Evolutionary conservation across 2,797 vertebrate species (phyloP), one percentile per base, ranked within the genome.

Genomic region (Stomatorhinus walkeri): DNA sequence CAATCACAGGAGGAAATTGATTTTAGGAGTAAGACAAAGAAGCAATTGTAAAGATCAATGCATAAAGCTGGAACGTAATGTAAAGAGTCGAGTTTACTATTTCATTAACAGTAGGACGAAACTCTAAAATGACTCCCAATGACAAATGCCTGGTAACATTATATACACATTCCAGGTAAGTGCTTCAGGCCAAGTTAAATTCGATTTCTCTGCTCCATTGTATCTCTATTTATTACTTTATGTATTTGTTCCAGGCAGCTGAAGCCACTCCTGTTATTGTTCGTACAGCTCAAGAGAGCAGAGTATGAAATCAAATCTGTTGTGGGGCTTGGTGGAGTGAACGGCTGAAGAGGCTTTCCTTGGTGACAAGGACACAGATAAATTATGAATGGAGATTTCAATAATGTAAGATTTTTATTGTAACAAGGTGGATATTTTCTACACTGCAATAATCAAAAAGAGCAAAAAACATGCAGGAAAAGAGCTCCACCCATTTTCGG

Each of bases 221-320:
- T 93, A 92, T 92, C 91, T 93, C 92, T 92, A 92, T 93, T 93
- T 93, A 92, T 93, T 93, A 93, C 92, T 92, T 93, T 92, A 90
- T 91, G 90, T 92, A 91, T 93, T 92, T 92, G 92, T 93, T 93
- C 92, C 92, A 92, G 92, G 90, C 91, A 90, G 92, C 83, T 87
- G 90, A 90, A 90, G 89, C 40, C 88, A 88, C 88, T 87, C 88
- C 90, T 90, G 91, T 88, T 90, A 88, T 90, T 89, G 87, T 91
- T 92, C 90, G 90, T 85, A 87, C 85, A 85, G 88, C 91, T 89
- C 90, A 12, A 40, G 89, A 90, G 90, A 91, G 89, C 88, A 2
- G 22, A 86, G 68, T 89, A 88, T 90, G 87, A 91, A 93, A 91
- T 90, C 91, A 92, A 91, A 81, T 76, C 79, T 59, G 51, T 46